These are phyloP conservation scores for Pipa parva DNA, from an alignment of 2,113 vertebrate genomes.

Conservation along the genomic window DNA sequence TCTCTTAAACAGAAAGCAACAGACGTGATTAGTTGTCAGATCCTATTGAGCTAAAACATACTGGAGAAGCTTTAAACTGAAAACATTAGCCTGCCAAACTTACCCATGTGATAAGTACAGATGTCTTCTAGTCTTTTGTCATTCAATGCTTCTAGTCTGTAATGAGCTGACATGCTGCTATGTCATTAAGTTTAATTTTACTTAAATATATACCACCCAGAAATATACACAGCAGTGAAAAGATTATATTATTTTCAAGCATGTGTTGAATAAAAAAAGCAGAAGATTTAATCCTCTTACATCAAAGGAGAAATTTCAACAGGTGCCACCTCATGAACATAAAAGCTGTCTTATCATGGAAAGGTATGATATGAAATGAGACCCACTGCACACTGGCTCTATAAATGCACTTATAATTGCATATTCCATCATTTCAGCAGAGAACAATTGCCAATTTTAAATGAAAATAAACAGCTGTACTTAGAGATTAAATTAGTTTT, in stretches of 20 bases:
- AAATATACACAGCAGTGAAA: slow-evolving; percentile 7
- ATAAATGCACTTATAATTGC: not conserved
- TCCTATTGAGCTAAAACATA: slow-evolving; percentile 17
- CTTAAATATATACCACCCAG: slow-evolving; percentile 25
- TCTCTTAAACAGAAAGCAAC: slow-evolving; percentile 33
- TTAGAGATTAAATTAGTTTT: not conserved
- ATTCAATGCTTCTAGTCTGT: slow-evolving; percentile 6
- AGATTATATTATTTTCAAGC: slow-evolving; percentile 20
- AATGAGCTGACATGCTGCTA: slow-evolving; percentile 29
- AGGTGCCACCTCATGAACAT: not conserved
- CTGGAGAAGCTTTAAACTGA: not conserved
- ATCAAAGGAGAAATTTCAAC: not conserved
- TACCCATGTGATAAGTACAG: slow-evolving; percentile 15
- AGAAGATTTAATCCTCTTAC: not conserved
- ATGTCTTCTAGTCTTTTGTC: slow-evolving; percentile 18
- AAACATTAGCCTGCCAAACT: not conserved
- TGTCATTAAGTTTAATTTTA: slow-evolving; percentile 19
- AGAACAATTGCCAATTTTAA: not conserved
- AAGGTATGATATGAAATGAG: not conserved
- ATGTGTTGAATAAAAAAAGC: slow-evolving; percentile 1
- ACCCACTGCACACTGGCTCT: not conserved
- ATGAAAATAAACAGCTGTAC: not conserved
- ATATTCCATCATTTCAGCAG: not conserved
- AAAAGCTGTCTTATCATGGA: not conserved
- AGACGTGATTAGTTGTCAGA: slow-evolving; percentile 35